A percentile compares a stretch with the other conserved stretches of the same genome.
These are phyloP conservation scores for Nothoprocta pentlandii DNA, from an alignment of 2,113 vertebrate genomes.

Conservation along the genomic window DNA sequence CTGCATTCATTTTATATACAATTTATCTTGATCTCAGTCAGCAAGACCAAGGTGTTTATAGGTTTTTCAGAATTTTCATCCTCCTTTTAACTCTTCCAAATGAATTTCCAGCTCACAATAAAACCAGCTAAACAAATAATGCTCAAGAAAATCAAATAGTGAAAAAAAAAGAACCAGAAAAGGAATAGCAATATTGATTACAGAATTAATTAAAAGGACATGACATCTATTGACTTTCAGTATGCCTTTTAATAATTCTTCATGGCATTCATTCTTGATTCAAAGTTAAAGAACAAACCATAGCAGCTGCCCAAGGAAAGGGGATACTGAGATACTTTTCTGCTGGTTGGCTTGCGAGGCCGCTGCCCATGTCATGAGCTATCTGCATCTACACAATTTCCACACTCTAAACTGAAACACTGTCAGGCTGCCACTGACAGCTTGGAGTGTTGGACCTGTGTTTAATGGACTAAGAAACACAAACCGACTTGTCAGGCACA, in stretches of 20 bases:
- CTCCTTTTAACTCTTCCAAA: background rate
- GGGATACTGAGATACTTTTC: background rate
- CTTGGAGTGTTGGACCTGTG: background rate
- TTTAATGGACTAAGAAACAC: conserved; percentile 34
- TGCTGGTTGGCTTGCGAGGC: background rate
- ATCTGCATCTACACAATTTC: background rate
- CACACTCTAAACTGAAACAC: conserved; percentile 5
- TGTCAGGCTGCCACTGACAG: background rate
- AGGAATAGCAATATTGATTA: background rate
- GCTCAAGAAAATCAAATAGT: background rate
- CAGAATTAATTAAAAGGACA: background rate
- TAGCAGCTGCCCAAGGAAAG: background rate
- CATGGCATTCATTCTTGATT: background rate
- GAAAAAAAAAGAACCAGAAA: background rate
- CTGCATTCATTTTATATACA: background rate
- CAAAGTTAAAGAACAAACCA: background rate
- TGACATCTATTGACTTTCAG: background rate
- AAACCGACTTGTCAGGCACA: conserved; percentile 50
- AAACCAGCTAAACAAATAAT: background rate
- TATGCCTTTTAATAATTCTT: background rate
- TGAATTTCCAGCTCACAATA: background rate
- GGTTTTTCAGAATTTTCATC: background rate
- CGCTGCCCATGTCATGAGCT: background rate
- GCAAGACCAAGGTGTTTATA: background rate
- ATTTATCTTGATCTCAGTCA: background rate